A percentile compares a stretch with the other conserved stretches of the same genome.
Evolutionary conservation across 2,797 vertebrate species (phyloP).

Genomic region (Lates japonicus): DNA sequence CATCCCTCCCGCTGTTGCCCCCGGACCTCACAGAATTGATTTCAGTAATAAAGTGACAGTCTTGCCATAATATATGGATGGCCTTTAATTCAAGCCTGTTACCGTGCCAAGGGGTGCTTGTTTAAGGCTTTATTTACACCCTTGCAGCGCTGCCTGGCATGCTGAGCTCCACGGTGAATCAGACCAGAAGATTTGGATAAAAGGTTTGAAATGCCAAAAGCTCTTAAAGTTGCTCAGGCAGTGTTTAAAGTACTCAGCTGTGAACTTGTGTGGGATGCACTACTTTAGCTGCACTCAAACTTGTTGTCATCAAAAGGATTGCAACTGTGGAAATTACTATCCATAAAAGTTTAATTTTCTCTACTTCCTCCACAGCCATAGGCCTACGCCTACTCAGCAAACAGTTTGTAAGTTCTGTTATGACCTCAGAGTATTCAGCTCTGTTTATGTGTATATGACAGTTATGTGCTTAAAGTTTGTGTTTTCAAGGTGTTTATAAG

Average conservation of each 20-base stretch:
- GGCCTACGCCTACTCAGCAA: slow-evolving; percentile 56
- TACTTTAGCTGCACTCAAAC: slow-evolving; percentile 69
- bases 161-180: slow-evolving; percentile 82
- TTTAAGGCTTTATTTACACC: slow-evolving; percentile 93
- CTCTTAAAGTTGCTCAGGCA: slow-evolving; percentile 72
- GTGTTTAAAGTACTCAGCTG: slow-evolving; percentile 72
- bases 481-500: slow-evolving; percentile 9
- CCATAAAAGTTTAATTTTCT: slow-evolving; percentile 56
- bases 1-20: slow-evolving; percentile 86
- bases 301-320: slow-evolving; percentile 76
- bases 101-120: slow-evolving; percentile 88
- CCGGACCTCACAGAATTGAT: slow-evolving; percentile 90
- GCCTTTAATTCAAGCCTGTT: slow-evolving; percentile 90
- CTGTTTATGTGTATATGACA: slow-evolving; percentile 21
- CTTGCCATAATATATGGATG: slow-evolving; percentile 88
- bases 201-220: slow-evolving; percentile 82
- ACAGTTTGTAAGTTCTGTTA: slow-evolving; percentile 44
- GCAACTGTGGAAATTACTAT: slow-evolving; percentile 68
- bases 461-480: slow-evolving; percentile 15
- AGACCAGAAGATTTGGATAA: slow-evolving; percentile 82
- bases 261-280: slow-evolving; percentile 76
- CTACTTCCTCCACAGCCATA: slow-evolving; percentile 47
- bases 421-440: slow-evolving; percentile 40
- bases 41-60: slow-evolving; percentile 93
- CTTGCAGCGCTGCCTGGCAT: slow-evolving; percentile 76